These are phyloP conservation scores for Pristionchus exspectatus DNA, from an alignment of 2,888 invertebrate species.

Conservation along the genomic window DNA sequence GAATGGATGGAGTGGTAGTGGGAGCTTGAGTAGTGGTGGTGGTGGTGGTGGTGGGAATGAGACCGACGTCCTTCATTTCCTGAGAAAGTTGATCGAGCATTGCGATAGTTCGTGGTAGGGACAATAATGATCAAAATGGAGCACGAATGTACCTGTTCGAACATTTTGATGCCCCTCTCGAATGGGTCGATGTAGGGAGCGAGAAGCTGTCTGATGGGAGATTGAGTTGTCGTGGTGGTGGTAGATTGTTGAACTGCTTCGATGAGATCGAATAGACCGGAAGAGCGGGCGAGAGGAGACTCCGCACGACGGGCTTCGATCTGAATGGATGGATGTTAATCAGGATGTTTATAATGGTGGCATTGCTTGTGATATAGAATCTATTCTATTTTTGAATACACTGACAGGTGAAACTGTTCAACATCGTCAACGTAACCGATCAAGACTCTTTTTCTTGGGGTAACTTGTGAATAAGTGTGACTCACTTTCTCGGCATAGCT, in stretches of 20 bases:
- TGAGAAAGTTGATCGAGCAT: neutral
- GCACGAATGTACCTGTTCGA: conserved; percentile 28
- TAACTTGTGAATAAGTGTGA: neutral
- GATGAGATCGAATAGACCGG: conserved; percentile 52
- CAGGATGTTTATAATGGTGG: neutral
- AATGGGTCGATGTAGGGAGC: conserved; percentile 71
- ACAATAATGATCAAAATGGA: no score
- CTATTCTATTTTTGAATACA: neutral
- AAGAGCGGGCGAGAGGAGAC: conserved; percentile 48
- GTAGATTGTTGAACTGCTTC: conserved; percentile 52
- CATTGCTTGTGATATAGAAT: neutral
- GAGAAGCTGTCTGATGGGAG: conserved; percentile 68
- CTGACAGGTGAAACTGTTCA: neutral
- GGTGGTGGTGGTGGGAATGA: conserved; percentile 63
- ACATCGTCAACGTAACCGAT: neutral
- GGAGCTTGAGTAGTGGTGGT: conserved; percentile 66
- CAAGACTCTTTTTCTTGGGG: no score
- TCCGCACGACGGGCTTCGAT: conserved; percentile 46
- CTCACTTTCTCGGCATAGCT: conserved; percentile 41
- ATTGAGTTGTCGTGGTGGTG: conserved; percentile 68
- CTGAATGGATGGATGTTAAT: neutral
- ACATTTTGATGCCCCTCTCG: conserved; percentile 59
- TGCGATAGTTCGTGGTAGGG: neutral
- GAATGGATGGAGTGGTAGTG: conserved; percentile 59
- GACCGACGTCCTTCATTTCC: conserved; percentile 61